Base-by-base conservation (phyloP, 1,140 invertebrate genomes). In the Drosophila quadrilineata region DNA sequence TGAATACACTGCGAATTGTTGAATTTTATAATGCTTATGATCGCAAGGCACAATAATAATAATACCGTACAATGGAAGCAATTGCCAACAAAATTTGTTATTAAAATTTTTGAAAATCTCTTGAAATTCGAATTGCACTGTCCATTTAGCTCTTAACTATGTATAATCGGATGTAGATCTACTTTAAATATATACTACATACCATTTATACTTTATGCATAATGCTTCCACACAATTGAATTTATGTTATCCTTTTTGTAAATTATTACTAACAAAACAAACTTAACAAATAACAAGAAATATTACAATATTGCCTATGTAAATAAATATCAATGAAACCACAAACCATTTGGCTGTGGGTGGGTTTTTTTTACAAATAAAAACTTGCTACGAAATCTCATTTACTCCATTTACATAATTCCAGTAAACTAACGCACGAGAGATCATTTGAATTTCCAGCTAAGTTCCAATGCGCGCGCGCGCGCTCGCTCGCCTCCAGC, bases 271-370 rank as follows among this genome's bases (percentile, higher is more conserved):
- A n/a, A n/a, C n/a, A n/a, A n/a, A n/a, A n/a, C n/a, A n/a, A n/a
- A n/a, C n/a, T n/a, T n/a, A n/a, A n/a, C n/a, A n/a, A n/a, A n/a
- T n/a, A n/a, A n/a, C n/a, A n/a, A n/a, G n/a, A 16, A 64, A 40
- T 57, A 57, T 22, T 58, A 56, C 43, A 65, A 80, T 72, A 66
- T 76, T 82, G 52, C 77, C 77, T 63, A 64, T 82, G 77, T 82
- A 82, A 82, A 82, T 82, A 82, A 85, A 64, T 82, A 77, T 82
- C 84, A 82, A 82, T 82, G 85, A 85, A 82, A 52, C 41, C 28
- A 50, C 68, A 53, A 35, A 56, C 72, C 72, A n/a, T n/a, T 62
- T 54, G 56, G 69, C 77, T 65, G 63, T 58, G 77, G 76, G 40
- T 82, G 59, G 75, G 54, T 56, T 67, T 46, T n/a, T n/a, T n/a